phyloP scores from a whole-genome alignment of 2,113 vertebrate species.

The Rattus rattus region DNA sequence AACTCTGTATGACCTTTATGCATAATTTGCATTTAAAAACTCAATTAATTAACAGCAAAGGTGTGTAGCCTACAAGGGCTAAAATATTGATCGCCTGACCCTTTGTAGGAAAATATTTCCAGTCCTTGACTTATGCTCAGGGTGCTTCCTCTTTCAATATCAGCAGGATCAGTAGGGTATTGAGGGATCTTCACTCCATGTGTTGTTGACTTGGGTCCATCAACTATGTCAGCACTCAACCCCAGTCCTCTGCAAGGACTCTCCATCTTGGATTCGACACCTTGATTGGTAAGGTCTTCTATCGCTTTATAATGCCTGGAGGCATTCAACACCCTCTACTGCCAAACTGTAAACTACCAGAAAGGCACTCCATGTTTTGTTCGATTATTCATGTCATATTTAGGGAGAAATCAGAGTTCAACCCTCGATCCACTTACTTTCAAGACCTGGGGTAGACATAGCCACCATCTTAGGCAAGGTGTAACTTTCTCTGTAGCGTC shows the following conservation, averaged over 20 bases:
- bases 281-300: neutral
- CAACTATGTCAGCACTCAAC: neutral
- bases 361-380: accelerated
- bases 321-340: accelerated
- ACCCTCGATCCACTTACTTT: neutral
- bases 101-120: neutral
- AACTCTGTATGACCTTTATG: neutral
- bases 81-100: neutral
- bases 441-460: neutral
- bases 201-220: neutral
- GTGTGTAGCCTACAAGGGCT: neutral
- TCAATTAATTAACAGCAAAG: neutral
- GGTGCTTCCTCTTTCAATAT: neutral
- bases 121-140: neutral
- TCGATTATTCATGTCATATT: neutral
- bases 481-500: neutral
- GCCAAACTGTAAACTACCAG: no score
- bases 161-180: neutral
- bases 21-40: neutral
- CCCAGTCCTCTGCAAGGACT: accelerated
- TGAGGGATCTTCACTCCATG: neutral
- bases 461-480: neutral
- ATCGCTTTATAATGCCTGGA: neutral
- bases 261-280: neutral
- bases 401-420: neutral